Base-by-base conservation (phyloP, 2,888 invertebrate genomes). In the Ischnus inquisitorius region DNA sequence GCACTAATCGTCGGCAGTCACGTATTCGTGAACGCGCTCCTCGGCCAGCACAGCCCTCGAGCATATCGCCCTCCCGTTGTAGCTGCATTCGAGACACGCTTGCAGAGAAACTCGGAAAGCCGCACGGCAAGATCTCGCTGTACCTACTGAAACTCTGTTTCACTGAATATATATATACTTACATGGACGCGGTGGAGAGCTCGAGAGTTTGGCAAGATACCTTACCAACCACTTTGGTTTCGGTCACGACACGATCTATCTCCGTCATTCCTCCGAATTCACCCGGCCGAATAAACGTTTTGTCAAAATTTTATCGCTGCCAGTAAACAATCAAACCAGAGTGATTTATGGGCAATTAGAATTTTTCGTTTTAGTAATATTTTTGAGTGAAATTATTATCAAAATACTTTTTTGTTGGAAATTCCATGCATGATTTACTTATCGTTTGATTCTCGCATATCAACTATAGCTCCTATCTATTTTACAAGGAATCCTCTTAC, bases 1-100 rank as follows among this genome's bases (percentile, higher is more conserved):
- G 72, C 79, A 79, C 85, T 85, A 85, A 86, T 87, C 87, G 84
- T 69, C 76, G 72, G 74, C 79, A 84, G 86, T 87, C 86, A 87
- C 87, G 86, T 86, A 86, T 82, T 86, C 79, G 83, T 74, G 74
- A 85, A 87, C 79, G 76, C 62, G 60, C 64, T 67, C 48, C 71
- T 57, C 14, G 64, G 43, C 62, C 65, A 68, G 39, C 62, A 43
- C 68, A 74, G 28, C 74, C 48, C 60, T 43, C 68, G 54, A 78
- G 62, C 51, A n/a, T 34, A 34, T 43, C 67, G 67, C 76, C 57
- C 28, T 65, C 76, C 57, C 25, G 41, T 10, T 8, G 64, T 43
- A 16, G 57, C 64, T 60, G 75, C 71, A 82, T 76, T 75, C 75
- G 69, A 57, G 46, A 79, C 79, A 71, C 79, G 75, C 54, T 83